Percentiles rank a stretch among this genome's conserved stretches.
These are phyloP conservation scores for Entomobrya multifasciata DNA, from an alignment of 2,888 invertebrate species.

Conservation along the genomic window DNA sequence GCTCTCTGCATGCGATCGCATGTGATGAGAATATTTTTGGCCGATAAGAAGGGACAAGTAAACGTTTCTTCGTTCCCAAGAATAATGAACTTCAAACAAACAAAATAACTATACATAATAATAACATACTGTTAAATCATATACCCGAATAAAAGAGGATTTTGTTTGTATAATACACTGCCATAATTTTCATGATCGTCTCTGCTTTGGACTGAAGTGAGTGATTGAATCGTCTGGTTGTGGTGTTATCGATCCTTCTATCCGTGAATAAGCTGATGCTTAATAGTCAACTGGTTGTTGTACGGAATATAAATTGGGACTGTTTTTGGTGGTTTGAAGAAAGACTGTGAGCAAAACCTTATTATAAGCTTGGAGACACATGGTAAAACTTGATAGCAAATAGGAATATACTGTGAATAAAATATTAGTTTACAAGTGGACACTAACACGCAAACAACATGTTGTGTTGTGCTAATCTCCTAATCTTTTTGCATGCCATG, in stretches of 20 bases:
- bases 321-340: constrained; percentile 10
- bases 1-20: constrained; percentile 50
- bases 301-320: constrained; percentile 57
- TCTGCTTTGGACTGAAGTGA: constrained; percentile 26
- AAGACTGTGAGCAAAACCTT: background rate
- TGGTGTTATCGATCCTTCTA: constrained; percentile 54
- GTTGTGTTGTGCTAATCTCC: constrained; percentile 59
- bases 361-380: constrained; percentile 8
- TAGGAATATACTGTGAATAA: constrained; percentile 45
- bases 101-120: background rate
- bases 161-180: constrained; percentile 20
- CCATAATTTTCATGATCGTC: constrained; percentile 37
- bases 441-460: constrained; percentile 66
- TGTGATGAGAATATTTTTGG: constrained; percentile 59
- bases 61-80: constrained; percentile 9
- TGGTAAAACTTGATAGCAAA: background rate
- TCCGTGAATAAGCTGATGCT: constrained; percentile 10
- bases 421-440: constrained; percentile 69
- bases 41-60: constrained; percentile 30
- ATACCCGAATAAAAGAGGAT: background rate
- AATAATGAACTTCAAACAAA: constrained; percentile 16
- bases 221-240: constrained; percentile 56
- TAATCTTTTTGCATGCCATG: constrained; percentile 69
- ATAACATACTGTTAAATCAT: background rate
- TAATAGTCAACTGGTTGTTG: constrained; percentile 33